Evolutionary conservation across 2,113 vertebrate genomes (phyloP).

Genomic region (Hippocampus guttulatus): DNA sequence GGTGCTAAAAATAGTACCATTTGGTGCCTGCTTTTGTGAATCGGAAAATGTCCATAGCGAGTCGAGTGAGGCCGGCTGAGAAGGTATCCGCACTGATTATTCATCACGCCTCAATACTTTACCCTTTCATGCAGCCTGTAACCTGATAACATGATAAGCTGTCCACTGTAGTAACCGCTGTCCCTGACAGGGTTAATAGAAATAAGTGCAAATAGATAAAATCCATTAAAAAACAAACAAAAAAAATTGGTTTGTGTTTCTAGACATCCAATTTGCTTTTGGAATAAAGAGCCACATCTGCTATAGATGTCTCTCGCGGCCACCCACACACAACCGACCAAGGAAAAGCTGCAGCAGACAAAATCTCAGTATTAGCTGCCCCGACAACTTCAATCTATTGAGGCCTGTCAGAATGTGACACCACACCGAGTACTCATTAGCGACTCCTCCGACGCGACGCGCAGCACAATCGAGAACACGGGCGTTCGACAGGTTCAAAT

Average conservation of each 20-base stretch:
- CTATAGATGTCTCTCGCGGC: constrained; percentile 3
- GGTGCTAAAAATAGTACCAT: too few species aligned
- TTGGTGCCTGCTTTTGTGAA: too few species aligned
- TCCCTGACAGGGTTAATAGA: neutral
- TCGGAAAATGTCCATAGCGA: too few species aligned
- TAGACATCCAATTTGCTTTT: constrained; percentile 15
- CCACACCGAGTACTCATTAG: constrained; percentile 47
- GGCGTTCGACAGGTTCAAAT: constrained; percentile 77
- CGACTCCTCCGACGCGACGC: constrained; percentile 8
- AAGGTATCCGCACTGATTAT: too few species aligned
- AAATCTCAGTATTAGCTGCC: constrained; percentile 30
- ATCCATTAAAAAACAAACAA: neutral
- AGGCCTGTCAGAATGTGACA: constrained; percentile 38
- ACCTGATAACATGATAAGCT: too few species aligned
- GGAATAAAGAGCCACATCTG: constrained; percentile 37
- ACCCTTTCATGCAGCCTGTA: too few species aligned
- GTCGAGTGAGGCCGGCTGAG: too few species aligned
- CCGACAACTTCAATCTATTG: constrained; percentile 19
- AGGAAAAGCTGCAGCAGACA: constrained; percentile 21
- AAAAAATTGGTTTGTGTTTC: constrained; percentile 21
- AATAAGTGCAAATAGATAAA: neutral
- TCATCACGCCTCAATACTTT: too few species aligned
- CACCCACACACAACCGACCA: constrained; percentile 28
- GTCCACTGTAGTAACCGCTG: too few species aligned
- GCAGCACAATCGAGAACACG: constrained; percentile 16